Conservation (phyloP, 2,888 invertebrate species). For the Dryomyza anilis region DNA sequence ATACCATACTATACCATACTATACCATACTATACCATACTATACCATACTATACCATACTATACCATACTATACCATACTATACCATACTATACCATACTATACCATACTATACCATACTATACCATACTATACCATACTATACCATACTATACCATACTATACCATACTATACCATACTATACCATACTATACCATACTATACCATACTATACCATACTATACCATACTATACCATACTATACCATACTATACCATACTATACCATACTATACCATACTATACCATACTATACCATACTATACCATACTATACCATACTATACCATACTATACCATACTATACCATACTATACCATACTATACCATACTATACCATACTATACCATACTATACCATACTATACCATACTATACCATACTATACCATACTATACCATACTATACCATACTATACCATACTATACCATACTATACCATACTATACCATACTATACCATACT, state of each 20-base stretch:
- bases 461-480: slow-evolving; percentile 25
- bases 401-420: slow-evolving; percentile 26
- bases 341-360: slow-evolving; percentile 24
- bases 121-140: slow-evolving; percentile 9
- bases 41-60: not conserved
- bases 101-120: slow-evolving; percentile 5
- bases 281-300: not conserved
- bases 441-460: slow-evolving; percentile 18
- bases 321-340: slow-evolving; percentile 24
- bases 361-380: slow-evolving; percentile 27
- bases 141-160: not conserved
- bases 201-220: not conserved
- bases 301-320: slow-evolving; percentile 17
- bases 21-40: slow-evolving; percentile 6
- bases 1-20: slow-evolving; percentile 1
- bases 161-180: not conserved
- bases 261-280: not conserved
- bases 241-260: not conserved
- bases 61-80: not conserved
- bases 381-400: slow-evolving; percentile 27
- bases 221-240: not conserved
- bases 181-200: not conserved
- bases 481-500: slow-evolving; percentile 28
- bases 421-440: slow-evolving; percentile 25
- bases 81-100: slow-evolving; percentile 6